Percentiles rank a stretch among this genome's conserved stretches.
Evolutionary conservation across 1,140 invertebrate species (phyloP).

Genomic region (Eciton burchellii): DNA sequence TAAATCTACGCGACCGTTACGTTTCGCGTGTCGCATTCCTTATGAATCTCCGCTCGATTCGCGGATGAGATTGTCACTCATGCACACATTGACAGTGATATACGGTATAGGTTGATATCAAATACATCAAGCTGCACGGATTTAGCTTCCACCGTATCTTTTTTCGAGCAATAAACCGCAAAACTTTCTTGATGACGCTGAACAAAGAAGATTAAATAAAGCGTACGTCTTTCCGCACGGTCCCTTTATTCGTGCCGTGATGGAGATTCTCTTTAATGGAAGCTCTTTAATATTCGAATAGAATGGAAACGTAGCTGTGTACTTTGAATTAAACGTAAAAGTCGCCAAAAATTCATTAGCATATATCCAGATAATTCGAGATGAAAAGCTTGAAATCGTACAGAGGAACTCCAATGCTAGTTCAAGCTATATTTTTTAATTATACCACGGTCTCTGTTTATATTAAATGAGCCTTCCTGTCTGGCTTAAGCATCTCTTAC

Average conservation of each 20-base stretch:
- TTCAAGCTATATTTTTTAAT: constrained; percentile 8
- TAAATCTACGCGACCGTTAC: not conserved
- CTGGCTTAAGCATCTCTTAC: not conserved
- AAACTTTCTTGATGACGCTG: not conserved
- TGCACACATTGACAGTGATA: not conserved
- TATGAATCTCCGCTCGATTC: not conserved
- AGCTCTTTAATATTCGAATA: constrained; percentile 44
- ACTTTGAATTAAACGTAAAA: constrained; percentile 53
- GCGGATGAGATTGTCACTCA: not conserved
- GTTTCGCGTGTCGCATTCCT: not conserved
- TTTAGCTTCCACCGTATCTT: not conserved
- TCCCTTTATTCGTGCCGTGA: not conserved
- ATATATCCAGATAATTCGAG: constrained; percentile 21
- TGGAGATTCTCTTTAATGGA: constrained; percentile 34
- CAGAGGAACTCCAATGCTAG: not conserved
- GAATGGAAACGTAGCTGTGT: constrained; percentile 41
- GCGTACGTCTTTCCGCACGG: not conserved
- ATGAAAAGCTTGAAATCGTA: constrained; percentile 11
- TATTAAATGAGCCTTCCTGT: not conserved
- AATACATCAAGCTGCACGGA: not conserved
- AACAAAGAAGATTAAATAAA: constrained; percentile 30
- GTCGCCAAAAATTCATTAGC: constrained; percentile 30
- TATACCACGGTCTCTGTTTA: constrained; percentile 7
- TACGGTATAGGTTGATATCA: too few species aligned
- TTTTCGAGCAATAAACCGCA: not conserved